Evolutionary conservation across 2,888 invertebrate species (phyloP), one percentile per base, ranked within the genome.

Genomic region (Lapara coniferarum): DNA sequence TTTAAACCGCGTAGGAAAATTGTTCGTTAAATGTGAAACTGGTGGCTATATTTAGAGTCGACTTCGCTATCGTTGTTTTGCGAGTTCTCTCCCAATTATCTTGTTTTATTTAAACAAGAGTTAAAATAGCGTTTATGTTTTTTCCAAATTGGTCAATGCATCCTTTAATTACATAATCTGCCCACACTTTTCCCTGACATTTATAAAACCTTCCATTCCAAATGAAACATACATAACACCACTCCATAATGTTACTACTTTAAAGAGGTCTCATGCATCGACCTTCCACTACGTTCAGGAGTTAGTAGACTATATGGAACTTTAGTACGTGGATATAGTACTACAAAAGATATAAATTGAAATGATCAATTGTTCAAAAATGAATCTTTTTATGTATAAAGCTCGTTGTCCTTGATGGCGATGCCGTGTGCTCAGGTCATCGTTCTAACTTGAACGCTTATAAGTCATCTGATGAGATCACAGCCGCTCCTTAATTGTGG

Each of bases 391-490:
- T 37, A 19, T 14, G 37, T 63, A 12, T 19, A 59, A 16, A 53
- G 49, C 13, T 44, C 19, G 16, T 63, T 69, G 58, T 72, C 80
- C 79, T 80, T 78, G 73, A 71, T 70, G 68, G 53, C 69, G 69
- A 59, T 57, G 69, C 71, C 70, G 74, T 71, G 66, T 71, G 69
- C 55, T 70, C 78, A 74, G 78, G 77, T 78, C 74, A 71, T 70
- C 74, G 75, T 74, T 77, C 77, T 74, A 67, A 55, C 68, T 67
- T 70, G 72, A 72, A 71, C 67, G 49, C 19, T 55, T 67, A 71
- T 73, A 71, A 73, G 72, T 77, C 76, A 78, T 81, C 73, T 81
- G 58, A 74, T 81, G 81, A 80, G 77, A 81, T 81, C 77, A 79
- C 71, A 77, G 73, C 66, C 80, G 72, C 75, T 77, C 78, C 80